Percentiles rank a stretch among this genome's conserved stretches.
phyloP scores from a whole-genome alignment of 2,797 vertebrate genomes.

The Yasuhikotakia modesta region DNA sequence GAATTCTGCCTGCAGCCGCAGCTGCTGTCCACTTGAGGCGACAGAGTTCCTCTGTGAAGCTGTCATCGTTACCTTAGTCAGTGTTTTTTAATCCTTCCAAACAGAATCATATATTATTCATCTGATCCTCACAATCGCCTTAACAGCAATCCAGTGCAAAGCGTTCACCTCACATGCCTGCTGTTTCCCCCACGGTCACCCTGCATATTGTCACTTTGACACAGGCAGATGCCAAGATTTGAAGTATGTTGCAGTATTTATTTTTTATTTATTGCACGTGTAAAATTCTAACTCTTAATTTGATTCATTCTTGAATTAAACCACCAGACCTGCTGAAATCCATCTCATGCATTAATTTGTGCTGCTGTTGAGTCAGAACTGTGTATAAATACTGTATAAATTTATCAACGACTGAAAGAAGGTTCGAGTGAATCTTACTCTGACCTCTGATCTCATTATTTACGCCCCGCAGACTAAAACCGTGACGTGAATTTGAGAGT shows the following conservation, averaged over 20 bases:
- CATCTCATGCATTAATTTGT: neutral
- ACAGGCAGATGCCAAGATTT: no score
- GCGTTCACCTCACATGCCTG: neutral
- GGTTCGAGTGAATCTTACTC: slow-evolving; percentile 2
- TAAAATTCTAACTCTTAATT: neutral
- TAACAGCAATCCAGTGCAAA: slow-evolving; percentile 17
- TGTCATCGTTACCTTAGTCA: slow-evolving; percentile 54
- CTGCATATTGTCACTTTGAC: slow-evolving; percentile 1
- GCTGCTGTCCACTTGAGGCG: slow-evolving; percentile 44
- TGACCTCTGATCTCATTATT: slow-evolving; percentile 26
- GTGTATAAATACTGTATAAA: no score
- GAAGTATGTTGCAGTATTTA: no score
- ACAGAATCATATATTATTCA: slow-evolving; percentile 48
- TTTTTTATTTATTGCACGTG: slow-evolving; percentile 31
- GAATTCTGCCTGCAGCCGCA: slow-evolving; percentile 23
- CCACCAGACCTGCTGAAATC: neutral
- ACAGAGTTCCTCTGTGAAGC: slow-evolving; percentile 13
- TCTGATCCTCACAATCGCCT: slow-evolving; percentile 41
- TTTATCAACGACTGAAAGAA: neutral
- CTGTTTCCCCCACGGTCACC: neutral
- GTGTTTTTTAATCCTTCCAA: slow-evolving; percentile 60
- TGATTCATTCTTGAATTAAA: slow-evolving; percentile 22
- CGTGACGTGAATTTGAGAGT: neutral
- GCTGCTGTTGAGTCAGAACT: neutral
- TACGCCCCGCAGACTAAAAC: slow-evolving; percentile 14